Percentiles rank a stretch among this genome's conserved stretches.
Evolutionary conservation across 2,113 vertebrate species (phyloP).

Genomic region (Cervus canadensis): DNA sequence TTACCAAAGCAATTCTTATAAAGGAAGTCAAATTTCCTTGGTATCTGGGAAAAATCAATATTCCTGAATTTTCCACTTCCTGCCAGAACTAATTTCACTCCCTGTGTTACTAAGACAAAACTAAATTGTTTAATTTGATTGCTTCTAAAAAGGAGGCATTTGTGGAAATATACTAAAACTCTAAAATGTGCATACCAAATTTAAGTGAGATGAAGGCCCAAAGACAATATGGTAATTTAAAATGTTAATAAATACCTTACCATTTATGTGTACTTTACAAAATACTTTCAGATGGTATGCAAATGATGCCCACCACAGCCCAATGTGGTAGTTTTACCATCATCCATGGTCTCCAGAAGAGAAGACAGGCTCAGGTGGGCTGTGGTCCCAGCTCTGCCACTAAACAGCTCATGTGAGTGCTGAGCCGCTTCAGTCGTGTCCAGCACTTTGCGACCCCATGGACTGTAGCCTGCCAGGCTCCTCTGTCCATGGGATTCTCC

Average conservation of each 20-base stretch:
- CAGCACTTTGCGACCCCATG: not conserved
- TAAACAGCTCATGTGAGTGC: not conserved
- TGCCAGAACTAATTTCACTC: constrained; percentile 13
- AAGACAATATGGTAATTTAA: not conserved
- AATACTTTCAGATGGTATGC: not conserved
- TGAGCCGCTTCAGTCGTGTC: not conserved
- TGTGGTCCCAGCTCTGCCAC: not conserved
- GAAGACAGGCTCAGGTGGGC: not conserved
- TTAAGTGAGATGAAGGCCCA: not conserved
- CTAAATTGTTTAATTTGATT: constrained; percentile 8
- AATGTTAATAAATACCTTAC: not conserved
- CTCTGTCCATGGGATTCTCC: not conserved
- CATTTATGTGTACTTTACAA: not conserved
- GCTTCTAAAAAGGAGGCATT: not conserved
- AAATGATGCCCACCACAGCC: not conserved
- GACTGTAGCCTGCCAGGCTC: not conserved
- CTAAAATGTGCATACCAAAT: not conserved
- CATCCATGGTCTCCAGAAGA: not conserved
- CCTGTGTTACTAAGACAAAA: constrained; percentile 22
- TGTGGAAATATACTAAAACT: constrained; percentile 5
- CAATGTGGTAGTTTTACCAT: not conserved
- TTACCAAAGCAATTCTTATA: not conserved
- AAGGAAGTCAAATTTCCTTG: constrained; percentile 34
- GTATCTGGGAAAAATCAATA: constrained; percentile 20
- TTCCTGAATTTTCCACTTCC: constrained; percentile 11